Evolutionary conservation across 1,140 invertebrate genomes (phyloP).

Genomic region (Drosophila rufa): DNA sequence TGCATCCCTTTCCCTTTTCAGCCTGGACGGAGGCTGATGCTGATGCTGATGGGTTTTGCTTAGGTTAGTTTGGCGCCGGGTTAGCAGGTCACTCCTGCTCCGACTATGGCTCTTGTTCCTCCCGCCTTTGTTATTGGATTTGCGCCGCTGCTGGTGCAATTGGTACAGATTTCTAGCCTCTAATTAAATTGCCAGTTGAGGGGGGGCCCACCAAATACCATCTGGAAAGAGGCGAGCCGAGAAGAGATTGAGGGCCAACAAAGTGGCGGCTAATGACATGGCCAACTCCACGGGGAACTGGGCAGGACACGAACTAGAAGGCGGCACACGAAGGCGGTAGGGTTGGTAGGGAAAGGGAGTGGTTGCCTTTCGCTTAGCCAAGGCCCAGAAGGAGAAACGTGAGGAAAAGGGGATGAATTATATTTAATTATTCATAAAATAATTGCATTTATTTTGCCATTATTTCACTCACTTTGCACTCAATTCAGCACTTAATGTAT

Average conservation of each 20-base stretch:
- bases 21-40: not conserved
- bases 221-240: not conserved
- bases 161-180: constrained; percentile 32
- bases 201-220: constrained; percentile 7
- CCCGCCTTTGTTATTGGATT: constrained; percentile 37
- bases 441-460: constrained; percentile 39
- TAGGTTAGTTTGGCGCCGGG: constrained; percentile 12
- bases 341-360: too few species aligned
- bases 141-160: constrained; percentile 27
- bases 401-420: constrained; percentile 1
- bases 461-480: constrained; percentile 31
- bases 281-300: constrained; percentile 6
- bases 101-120: not conserved
- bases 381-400: not conserved
- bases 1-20: not conserved
- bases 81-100: constrained; percentile 4
- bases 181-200: constrained; percentile 32
- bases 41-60: constrained; percentile 7
- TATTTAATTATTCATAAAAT: constrained; percentile 31
- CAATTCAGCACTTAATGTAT: constrained; percentile 24
- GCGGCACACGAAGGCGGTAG: not conserved
- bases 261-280: constrained; percentile 25
- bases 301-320: not conserved
- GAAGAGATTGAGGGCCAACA: constrained; percentile 10
- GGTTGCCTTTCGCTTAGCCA: not conserved